Conservation (phyloP, 2,113 vertebrate genomes). For the Elanoides forficatus region DNA sequence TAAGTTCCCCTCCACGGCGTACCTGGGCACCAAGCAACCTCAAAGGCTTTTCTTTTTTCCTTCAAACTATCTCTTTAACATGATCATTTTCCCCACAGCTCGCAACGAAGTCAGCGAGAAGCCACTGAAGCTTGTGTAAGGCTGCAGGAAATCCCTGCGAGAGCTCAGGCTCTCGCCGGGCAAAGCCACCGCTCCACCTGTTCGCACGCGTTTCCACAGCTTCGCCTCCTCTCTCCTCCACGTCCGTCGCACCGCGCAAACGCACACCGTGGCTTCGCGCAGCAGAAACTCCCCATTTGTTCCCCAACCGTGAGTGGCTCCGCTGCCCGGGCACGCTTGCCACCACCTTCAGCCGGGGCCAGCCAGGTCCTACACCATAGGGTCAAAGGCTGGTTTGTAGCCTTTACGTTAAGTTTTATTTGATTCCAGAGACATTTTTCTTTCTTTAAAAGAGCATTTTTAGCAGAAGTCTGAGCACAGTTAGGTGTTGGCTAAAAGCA, state of each 20-base stretch:
- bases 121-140: background rate
- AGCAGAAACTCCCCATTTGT: fast-evolving
- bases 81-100: fast-evolving
- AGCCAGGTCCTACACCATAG: fast-evolving
- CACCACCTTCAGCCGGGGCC: background rate
- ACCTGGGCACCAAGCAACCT: background rate
- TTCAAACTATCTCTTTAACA: background rate
- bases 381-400: fast-evolving
- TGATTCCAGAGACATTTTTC: background rate
- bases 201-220: background rate
- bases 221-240: background rate
- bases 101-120: background rate
- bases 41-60: background rate
- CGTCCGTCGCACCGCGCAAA: fast-evolving
- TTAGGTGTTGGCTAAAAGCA: background rate
- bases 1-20: background rate
- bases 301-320: fast-evolving
- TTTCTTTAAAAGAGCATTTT: background rate
- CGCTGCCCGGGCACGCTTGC: background rate
- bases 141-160: background rate
- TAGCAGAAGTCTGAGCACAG: fast-evolving
- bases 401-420: fast-evolving
- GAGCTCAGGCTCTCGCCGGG: background rate
- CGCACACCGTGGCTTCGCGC: fast-evolving
- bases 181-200: fast-evolving